A percentile compares a stretch with the other conserved stretches of the same genome.
phyloP scores from a whole-genome alignment of 2,888 invertebrate genomes.

The Xanthorhoe designata region DNA sequence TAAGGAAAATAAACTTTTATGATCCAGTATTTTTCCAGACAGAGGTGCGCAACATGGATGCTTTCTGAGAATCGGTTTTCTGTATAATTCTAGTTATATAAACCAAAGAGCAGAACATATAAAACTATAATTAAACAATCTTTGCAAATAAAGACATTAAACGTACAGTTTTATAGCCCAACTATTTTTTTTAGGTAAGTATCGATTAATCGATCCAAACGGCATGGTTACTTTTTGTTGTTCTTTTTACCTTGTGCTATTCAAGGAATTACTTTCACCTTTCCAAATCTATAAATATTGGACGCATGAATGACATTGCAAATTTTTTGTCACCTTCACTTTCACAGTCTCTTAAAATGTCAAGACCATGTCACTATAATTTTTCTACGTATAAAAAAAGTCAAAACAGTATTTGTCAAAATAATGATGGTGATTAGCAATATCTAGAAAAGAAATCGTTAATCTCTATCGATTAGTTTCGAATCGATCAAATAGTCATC shows the following conservation, averaged over 20 bases:
- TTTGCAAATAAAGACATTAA: conserved; percentile 28
- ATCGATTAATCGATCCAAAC: not conserved
- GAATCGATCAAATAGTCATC: conserved; percentile 15
- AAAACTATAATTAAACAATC: conserved; percentile 28
- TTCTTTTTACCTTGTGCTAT: conserved; percentile 4
- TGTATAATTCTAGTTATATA: conserved; percentile 31
- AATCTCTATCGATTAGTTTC: conserved; percentile 16
- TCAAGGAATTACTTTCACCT: conserved; percentile 44
- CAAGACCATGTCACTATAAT: not conserved
- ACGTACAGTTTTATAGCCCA: conserved; percentile 14
- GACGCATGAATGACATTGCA: conserved; percentile 33
- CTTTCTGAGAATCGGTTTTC: conserved; percentile 31
- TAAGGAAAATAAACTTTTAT: conserved; percentile 22
- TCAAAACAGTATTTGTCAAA: conserved; percentile 5
- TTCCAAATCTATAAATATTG: conserved; percentile 15
- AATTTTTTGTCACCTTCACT: conserved; percentile 35
- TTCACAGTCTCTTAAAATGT: conserved; percentile 26
- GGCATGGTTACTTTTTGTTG: not conserved
- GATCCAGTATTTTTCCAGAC: conserved; percentile 26
- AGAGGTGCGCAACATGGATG: conserved; percentile 28
- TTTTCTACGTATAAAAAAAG: conserved; percentile 4
- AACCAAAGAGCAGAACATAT: conserved; percentile 21
- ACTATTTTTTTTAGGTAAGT: conserved; percentile 8
- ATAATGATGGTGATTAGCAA: conserved; percentile 10
- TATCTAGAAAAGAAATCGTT: conserved; percentile 13